Evolutionary conservation across 2,797 vertebrate genomes (phyloP).

Genomic region (Sardinella longiceps): DNA sequence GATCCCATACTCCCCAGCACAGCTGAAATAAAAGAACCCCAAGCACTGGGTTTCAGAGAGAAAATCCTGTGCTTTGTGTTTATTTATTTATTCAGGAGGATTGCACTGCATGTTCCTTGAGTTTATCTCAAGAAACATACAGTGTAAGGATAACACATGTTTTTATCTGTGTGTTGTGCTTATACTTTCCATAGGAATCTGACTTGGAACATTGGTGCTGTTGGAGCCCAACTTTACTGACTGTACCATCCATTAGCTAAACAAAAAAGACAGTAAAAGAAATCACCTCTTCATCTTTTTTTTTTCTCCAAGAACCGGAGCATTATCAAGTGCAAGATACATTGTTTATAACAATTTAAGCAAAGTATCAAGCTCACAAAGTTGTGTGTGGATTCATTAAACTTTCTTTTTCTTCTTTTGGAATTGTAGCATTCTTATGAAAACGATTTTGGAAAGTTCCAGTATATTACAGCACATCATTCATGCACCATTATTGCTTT

Average conservation of each 20-base stretch:
- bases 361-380: background rate
- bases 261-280: background rate
- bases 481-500: background rate
- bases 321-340: background rate
- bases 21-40: background rate
- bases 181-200: background rate
- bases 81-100: background rate
- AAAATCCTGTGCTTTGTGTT: background rate
- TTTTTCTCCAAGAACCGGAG: background rate
- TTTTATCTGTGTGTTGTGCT: background rate
- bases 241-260: background rate
- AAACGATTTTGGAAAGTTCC: background rate
- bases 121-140: background rate
- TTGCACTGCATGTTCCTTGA: background rate
- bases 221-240: background rate
- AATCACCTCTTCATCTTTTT: background rate
- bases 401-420: background rate
- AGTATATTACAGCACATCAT: background rate
- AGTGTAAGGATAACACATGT: constrained; percentile 14
- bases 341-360: background rate
- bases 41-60: background rate
- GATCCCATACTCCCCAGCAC: background rate
- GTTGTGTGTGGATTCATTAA: background rate
- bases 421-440: background rate
- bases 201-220: background rate